These are phyloP conservation scores for silkworm (Bombyx mori) DNA, from an alignment of 1,140 invertebrate genomes.

Conservation along the genomic window DNA sequence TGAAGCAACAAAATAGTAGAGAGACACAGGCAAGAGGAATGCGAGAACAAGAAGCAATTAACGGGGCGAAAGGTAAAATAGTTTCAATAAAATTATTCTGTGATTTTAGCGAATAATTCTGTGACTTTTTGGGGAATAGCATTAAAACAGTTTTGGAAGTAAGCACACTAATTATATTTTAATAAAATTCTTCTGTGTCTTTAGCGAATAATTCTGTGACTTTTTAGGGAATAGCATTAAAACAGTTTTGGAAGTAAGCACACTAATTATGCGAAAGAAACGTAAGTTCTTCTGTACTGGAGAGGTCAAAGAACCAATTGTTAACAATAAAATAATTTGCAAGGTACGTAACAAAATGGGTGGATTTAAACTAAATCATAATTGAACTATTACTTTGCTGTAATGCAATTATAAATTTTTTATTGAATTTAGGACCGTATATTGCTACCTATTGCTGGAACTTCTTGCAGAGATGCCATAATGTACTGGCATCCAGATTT, in stretches of 20 bases:
- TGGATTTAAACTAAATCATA: not conserved
- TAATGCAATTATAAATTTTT: not conserved
- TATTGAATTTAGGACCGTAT: slow-evolving; percentile 39
- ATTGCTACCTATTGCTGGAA: slow-evolving; percentile 51
- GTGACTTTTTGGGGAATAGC: slow-evolving; percentile 24
- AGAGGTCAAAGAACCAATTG: slow-evolving; percentile 61
- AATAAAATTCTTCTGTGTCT: not conserved
- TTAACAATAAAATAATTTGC: slow-evolving; percentile 62
- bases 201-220: no score
- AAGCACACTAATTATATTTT: slow-evolving; percentile 44
- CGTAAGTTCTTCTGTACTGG: slow-evolving; percentile 61
- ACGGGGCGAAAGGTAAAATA: slow-evolving; percentile 50
- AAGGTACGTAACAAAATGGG: slow-evolving; percentile 28
- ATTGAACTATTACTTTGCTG: not conserved
- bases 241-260: slow-evolving; percentile 59
- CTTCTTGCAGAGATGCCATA: slow-evolving; percentile 57
- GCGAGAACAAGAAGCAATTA: slow-evolving; percentile 60
- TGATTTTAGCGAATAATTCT: no score
- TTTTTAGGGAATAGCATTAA: slow-evolving; percentile 44
- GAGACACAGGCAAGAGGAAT: slow-evolving; percentile 57
- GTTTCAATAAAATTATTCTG: not conserved
- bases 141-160: slow-evolving; percentile 63
- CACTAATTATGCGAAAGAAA: slow-evolving; percentile 58
- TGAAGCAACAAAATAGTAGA: slow-evolving; percentile 60
- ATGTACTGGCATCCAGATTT: slow-evolving; percentile 63